Conservation (phyloP, 2,797 vertebrate species). For the Malacoctenus gilli region DNA sequence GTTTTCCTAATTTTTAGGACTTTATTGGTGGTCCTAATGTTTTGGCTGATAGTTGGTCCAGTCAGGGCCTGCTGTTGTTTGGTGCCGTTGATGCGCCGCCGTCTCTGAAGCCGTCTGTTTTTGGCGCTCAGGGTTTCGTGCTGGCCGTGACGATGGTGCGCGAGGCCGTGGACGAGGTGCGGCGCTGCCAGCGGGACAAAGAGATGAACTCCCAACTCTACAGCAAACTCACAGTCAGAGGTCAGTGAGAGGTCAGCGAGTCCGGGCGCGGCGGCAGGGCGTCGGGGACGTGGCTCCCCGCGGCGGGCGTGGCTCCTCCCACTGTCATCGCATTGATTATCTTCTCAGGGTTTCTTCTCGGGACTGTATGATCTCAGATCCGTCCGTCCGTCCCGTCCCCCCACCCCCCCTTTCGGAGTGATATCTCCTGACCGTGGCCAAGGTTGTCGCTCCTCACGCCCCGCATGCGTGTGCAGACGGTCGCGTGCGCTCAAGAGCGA, state of each 20-base stretch:
- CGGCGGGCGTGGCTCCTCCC: constrained; percentile 49
- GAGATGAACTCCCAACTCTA: constrained; percentile 98
- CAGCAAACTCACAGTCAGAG: constrained; percentile 95
- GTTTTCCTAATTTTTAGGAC: too few relatives aligned
- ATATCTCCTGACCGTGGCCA: constrained; percentile 55
- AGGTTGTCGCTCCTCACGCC: constrained; percentile 25
- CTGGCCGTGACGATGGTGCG: constrained; percentile 92
- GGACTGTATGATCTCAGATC: constrained; percentile 55
- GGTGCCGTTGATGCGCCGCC: too few relatives aligned
- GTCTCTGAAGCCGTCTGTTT: too few relatives aligned
- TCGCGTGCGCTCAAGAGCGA: background rate
- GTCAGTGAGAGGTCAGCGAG: constrained; percentile 65
- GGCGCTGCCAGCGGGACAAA: constrained; percentile 93
- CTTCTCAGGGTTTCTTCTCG: constrained; percentile 47
- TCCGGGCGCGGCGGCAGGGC: too few relatives aligned
- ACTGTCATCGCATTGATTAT: constrained; percentile 68
- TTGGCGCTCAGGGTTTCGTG: constrained; percentile 88
- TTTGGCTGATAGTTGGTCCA: too few relatives aligned
- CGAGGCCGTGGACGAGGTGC: constrained; percentile 93
- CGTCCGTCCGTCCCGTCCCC: too few relatives aligned
- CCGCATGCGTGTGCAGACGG: constrained; percentile 2
- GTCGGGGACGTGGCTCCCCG: constrained; percentile 56
- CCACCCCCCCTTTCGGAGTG: constrained; percentile 62
- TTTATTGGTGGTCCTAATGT: too few relatives aligned
- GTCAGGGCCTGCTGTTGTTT: too few relatives aligned